Conservation (phyloP, 30 jellyfish, hydroid and myxozoan genomes). For the Aurelia sp. region DNA sequence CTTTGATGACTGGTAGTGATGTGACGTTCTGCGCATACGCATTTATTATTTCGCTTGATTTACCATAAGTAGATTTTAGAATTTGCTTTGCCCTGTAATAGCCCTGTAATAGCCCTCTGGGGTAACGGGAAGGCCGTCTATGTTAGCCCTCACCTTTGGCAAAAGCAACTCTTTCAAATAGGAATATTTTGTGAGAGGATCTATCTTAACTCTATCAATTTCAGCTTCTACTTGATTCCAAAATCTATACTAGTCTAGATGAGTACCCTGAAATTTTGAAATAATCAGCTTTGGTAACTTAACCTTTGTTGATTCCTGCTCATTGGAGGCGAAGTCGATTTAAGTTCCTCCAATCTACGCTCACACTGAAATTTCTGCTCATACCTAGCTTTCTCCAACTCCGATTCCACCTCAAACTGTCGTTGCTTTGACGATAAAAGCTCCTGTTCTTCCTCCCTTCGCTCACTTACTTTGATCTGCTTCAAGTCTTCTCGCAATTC, state of each 20-base stretch:
- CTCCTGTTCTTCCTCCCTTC: constrained; percentile 41
- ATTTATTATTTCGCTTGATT: constrained; percentile 68
- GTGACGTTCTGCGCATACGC: constrained; percentile 75
- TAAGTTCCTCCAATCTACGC: background rate
- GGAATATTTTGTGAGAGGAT: constrained; percentile 44
- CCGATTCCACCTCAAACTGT: constrained; percentile 9
- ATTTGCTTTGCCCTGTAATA: constrained; percentile 78
- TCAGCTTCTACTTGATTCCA: constrained; percentile 55
- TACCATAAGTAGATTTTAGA: constrained; percentile 68
- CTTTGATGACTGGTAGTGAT: constrained; percentile 55
- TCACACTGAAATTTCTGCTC: background rate
- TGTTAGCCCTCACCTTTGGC: constrained; percentile 32
- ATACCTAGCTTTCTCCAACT: constrained; percentile 1
- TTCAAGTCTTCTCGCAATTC: constrained; percentile 20
- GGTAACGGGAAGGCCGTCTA: constrained; percentile 30
- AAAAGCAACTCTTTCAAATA: constrained; percentile 43
- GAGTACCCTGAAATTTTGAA: constrained; percentile 51
- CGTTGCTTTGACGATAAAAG: constrained; percentile 22
- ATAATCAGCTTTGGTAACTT: constrained; percentile 15
- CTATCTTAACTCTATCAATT: constrained; percentile 46
- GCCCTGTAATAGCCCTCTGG: constrained; percentile 84
- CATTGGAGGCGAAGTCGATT: background rate
- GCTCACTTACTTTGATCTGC: constrained; percentile 26
- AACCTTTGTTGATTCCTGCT: background rate
- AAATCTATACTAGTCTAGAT: constrained; percentile 61